Conservation (phyloP, 2,797 vertebrate genomes). For the Atherinosoma microstoma region DNA sequence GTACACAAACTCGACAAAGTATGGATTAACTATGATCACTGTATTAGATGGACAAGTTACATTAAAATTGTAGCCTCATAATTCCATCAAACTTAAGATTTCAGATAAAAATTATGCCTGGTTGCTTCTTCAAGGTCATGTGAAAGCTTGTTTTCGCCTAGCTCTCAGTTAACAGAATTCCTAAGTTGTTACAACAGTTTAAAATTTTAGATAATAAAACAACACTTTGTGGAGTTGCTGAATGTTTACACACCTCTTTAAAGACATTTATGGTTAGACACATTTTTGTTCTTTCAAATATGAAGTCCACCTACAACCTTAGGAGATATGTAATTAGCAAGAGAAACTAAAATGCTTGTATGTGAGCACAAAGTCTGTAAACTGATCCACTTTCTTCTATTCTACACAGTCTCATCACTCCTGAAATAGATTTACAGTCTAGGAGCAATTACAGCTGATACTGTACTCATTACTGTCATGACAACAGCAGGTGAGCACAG, state of each 20-base stretch:
- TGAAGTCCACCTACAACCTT: background rate
- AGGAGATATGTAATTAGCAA: slow-evolving; percentile 5
- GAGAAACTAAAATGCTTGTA: background rate
- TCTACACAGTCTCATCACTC: slow-evolving; percentile 12
- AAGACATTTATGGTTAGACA: background rate
- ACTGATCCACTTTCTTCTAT: slow-evolving; percentile 1
- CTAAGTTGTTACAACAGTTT: too few species aligned
- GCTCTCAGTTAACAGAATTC: too few species aligned
- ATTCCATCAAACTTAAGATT: too few species aligned
- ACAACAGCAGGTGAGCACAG: slow-evolving; percentile 4
- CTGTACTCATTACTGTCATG: slow-evolving; percentile 15
- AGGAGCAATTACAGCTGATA: background rate
- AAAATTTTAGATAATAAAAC: too few species aligned
- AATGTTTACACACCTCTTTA: background rate
- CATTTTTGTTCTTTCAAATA: background rate
- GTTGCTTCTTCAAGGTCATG: too few species aligned
- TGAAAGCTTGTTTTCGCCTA: too few species aligned
- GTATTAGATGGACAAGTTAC: too few species aligned
- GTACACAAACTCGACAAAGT: background rate
- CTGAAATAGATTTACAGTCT: slow-evolving; percentile 19
- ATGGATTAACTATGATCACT: background rate
- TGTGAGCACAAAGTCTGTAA: background rate
- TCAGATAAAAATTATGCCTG: background rate
- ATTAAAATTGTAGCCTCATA: background rate
- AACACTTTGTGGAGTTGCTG: too few species aligned